Evolutionary conservation across 1,140 invertebrate species (phyloP).

Genomic region (Maniola jurtina): DNA sequence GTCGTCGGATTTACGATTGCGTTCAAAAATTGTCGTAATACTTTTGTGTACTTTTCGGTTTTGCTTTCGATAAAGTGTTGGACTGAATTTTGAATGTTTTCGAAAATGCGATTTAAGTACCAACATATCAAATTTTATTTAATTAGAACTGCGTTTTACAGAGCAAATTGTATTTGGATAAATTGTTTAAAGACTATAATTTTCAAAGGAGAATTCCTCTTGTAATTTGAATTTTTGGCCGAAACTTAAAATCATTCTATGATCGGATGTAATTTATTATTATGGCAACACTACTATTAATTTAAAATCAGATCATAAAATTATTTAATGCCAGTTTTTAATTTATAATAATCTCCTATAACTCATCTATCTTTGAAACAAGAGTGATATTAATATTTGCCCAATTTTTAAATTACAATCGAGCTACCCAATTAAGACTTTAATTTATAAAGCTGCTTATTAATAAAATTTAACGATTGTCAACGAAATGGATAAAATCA

Average conservation of each 20-base stretch:
- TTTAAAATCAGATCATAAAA: neutral
- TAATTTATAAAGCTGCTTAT: conserved; percentile 37
- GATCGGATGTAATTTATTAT: neutral
- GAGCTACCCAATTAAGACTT: conserved; percentile 31
- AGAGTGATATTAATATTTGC: conserved; percentile 39
- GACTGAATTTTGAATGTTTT: conserved; percentile 29
- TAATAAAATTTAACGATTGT: conserved; percentile 27
- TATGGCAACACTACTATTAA: neutral
- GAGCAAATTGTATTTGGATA: conserved; percentile 23
- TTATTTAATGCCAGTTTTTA: neutral
- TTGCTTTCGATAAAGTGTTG: conserved; percentile 25
- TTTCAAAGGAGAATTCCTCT: conserved; percentile 13
- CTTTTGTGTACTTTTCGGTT: conserved; percentile 23
- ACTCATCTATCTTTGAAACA: conserved; percentile 11
- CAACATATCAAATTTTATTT: conserved; percentile 40
- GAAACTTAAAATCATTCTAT: conserved; percentile 37
- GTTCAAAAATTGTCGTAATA: conserved; percentile 27
- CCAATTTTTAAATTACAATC: conserved; percentile 37
- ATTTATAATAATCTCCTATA: neutral
- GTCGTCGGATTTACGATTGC: conserved; percentile 9
- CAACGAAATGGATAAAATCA: conserved; percentile 36
- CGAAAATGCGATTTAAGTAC: conserved; percentile 13
- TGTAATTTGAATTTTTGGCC: conserved; percentile 43
- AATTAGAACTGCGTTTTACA: conserved; percentile 15
- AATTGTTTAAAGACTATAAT: conserved; percentile 18